These are phyloP conservation scores for Kradibia gibbosae DNA, from an alignment of 1,140 invertebrate genomes.

Conservation along the genomic window DNA sequence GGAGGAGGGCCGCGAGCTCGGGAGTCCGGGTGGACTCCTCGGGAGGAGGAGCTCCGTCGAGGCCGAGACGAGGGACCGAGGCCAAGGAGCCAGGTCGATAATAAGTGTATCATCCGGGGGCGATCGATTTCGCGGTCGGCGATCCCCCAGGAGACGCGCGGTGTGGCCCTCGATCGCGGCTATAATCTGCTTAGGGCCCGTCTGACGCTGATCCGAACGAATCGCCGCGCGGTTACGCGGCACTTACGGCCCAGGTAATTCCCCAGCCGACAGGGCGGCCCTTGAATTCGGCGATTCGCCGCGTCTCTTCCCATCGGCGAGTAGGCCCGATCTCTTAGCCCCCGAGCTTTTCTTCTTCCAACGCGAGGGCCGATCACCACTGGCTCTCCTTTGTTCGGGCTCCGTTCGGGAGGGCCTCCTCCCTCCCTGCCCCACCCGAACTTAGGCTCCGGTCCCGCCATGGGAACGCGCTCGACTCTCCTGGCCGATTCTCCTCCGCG, in stretches of 20 bases:
- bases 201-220: slow-evolving; percentile 71
- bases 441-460: no score
- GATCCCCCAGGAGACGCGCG: not conserved
- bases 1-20: not conserved
- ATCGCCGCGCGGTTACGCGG: slow-evolving; percentile 69
- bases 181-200: slow-evolving; percentile 70
- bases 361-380: not conserved
- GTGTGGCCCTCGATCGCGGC: not conserved
- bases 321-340: not conserved
- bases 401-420: no score
- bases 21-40: not conserved
- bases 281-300: not conserved
- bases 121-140: not conserved
- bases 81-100: not conserved
- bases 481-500: no score
- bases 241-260: slow-evolving; percentile 57
- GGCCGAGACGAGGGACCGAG: not conserved
- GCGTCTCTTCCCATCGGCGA: not conserved
- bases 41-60: not conserved
- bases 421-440: not conserved
- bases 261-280: not conserved
- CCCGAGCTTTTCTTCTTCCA: not conserved
- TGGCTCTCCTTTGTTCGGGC: not conserved
- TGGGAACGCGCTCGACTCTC: no score
- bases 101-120: not conserved